Percentiles rank a stretch among this genome's conserved stretches.
These are phyloP conservation scores for Capreolus pygargus DNA, from an alignment of 2,113 vertebrate genomes.

Conservation along the genomic window DNA sequence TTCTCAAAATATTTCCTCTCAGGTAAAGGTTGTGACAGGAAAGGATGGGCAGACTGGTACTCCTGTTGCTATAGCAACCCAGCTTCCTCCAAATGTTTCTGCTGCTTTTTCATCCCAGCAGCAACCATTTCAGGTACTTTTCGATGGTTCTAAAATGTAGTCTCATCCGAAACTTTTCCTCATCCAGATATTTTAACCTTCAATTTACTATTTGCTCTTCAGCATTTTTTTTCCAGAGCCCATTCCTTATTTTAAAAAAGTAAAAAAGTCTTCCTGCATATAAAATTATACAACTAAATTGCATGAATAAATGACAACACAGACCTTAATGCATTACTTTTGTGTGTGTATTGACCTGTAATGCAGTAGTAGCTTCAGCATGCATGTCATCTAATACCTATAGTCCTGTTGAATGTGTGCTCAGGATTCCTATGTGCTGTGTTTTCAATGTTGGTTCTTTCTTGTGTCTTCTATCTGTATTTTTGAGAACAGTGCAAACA, in stretches of 20 bases:
- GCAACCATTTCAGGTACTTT: constrained; percentile 88
- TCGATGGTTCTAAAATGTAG: constrained; percentile 77
- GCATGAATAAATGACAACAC: constrained; percentile 62
- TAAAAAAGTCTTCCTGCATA: constrained; percentile 27
- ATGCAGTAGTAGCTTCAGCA: constrained; percentile 33
- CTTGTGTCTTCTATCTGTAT: constrained; percentile 60
- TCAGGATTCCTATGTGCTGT: constrained; percentile 50
- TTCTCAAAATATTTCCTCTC: constrained; percentile 81
- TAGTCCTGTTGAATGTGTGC: constrained; percentile 34
- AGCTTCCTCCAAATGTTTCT: constrained; percentile 93
- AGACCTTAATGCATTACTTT: not conserved
- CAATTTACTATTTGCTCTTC: constrained; percentile 65
- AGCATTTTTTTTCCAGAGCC: constrained; percentile 75
- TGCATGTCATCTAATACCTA: constrained; percentile 61
- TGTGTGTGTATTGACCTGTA: constrained; percentile 8
- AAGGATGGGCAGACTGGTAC: constrained; percentile 94
- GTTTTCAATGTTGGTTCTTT: constrained; percentile 55
- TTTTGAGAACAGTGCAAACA: constrained; percentile 58
- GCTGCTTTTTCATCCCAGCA: constrained; percentile 90
- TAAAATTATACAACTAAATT: constrained; percentile 38
- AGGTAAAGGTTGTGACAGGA: constrained; percentile 95
- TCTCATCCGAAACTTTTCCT: constrained; percentile 74
- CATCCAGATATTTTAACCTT: constrained; percentile 71
- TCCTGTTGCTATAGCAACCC: constrained; percentile 94
- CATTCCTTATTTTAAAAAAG: constrained; percentile 68